phyloP scores from a whole-genome alignment of 2,113 vertebrate species.

The Nasalis larvatus region DNA sequence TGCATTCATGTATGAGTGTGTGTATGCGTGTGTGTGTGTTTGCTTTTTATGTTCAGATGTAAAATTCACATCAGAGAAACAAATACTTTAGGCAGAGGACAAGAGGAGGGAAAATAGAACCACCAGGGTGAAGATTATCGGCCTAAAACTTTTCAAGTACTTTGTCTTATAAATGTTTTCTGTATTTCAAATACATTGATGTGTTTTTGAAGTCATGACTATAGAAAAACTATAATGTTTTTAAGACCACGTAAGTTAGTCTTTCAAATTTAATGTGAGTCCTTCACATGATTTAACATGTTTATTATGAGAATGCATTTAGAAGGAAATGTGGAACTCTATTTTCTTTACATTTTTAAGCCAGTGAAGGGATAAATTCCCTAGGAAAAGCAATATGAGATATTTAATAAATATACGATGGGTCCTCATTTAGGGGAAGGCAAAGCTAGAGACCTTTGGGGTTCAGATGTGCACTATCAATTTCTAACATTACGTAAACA shows the following conservation, averaged over 20 bases:
- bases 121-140: neutral
- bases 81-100: neutral
- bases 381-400: neutral
- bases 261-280: neutral
- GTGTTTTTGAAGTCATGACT: neutral
- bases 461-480: neutral
- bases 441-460: neutral
- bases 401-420: neutral
- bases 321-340: neutral
- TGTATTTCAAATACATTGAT: neutral
- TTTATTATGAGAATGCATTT: neutral
- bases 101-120: neutral
- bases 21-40: slow-evolving; percentile 4
- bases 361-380: slow-evolving; percentile 25
- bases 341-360: slow-evolving; percentile 37
- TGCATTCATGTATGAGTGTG: neutral
- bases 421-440: neutral
- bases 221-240: neutral
- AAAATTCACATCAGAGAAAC: slow-evolving; percentile 67
- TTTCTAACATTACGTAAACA: slow-evolving; percentile 71
- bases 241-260: neutral
- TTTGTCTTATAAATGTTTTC: neutral
- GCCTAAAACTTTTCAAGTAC: neutral
- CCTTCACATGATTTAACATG: neutral
- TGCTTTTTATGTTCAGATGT: slow-evolving; percentile 50